These are phyloP conservation scores for Microchirus variegatus DNA, from an alignment of 2,797 vertebrate genomes.

Conservation along the genomic window DNA sequence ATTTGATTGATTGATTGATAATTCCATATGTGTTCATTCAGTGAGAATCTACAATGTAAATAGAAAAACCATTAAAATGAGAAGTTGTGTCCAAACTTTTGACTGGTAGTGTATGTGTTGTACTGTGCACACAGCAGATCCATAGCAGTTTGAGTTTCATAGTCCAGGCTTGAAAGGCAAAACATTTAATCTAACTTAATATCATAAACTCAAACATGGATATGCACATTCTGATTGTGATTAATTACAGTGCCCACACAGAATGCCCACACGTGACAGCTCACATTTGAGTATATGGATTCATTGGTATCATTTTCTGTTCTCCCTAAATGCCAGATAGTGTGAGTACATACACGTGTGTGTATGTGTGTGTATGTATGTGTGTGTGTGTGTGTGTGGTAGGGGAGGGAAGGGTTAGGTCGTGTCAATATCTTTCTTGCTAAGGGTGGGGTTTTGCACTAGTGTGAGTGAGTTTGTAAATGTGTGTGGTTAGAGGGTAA, in stretches of 20 bases:
- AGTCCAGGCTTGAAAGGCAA: constrained; percentile 2
- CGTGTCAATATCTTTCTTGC: constrained; percentile 41
- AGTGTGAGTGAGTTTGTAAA: constrained; percentile 19
- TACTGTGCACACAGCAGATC: neutral
- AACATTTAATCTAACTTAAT: constrained; percentile 22
- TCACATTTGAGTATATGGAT: constrained; percentile 42
- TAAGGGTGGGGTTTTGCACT: constrained; percentile 48
- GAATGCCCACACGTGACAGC: constrained; percentile 40
- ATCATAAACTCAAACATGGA: constrained; percentile 24
- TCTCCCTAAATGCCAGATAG: constrained; percentile 77
- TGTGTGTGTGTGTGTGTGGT: neutral
- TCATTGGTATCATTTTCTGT: constrained; percentile 39
- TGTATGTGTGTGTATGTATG: neutral
- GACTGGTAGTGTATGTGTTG: no score
- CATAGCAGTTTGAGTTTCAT: constrained; percentile 5
- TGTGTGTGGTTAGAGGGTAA: constrained; percentile 71
- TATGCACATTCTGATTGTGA: constrained; percentile 36
- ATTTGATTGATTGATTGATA: no score
- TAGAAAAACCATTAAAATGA: no score
- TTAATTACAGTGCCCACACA: constrained; percentile 42
- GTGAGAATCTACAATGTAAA: no score
- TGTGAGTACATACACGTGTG: constrained; percentile 26
- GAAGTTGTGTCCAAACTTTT: no score
- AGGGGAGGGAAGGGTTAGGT: neutral
- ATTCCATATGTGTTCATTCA: no score